Conservation (phyloP, 2,113 vertebrate genomes). For the Heloderma charlesbogerti region DNA sequence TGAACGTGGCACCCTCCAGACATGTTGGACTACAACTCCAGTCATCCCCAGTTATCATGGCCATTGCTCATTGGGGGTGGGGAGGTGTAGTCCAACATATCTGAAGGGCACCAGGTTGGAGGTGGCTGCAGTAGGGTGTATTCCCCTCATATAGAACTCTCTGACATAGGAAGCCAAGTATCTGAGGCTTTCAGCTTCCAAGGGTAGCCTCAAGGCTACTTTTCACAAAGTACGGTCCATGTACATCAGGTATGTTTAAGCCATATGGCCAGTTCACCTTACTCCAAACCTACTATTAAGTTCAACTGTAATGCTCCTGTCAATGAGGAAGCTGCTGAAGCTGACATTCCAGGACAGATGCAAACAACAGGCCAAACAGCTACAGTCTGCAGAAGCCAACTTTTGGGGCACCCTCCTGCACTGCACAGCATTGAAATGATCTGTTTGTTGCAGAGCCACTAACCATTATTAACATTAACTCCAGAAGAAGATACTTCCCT, state of each 20-base stretch:
- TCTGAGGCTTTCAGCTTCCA: neutral
- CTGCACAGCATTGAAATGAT: neutral
- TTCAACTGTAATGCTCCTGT: neutral
- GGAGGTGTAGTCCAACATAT: neutral
- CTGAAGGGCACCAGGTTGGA: neutral
- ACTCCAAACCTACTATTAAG: neutral
- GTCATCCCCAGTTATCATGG: neutral
- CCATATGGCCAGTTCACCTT: neutral
- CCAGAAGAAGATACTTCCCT: constrained; percentile 4
- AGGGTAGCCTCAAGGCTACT: neutral
- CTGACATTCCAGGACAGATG: neutral
- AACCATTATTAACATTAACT: constrained; percentile 3
- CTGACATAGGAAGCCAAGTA: neutral
- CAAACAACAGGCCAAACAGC: neutral
- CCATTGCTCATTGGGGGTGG: neutral
- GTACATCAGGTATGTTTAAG: neutral
- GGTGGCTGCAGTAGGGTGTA: neutral
- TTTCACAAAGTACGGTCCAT: neutral
- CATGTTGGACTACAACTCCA: neutral
- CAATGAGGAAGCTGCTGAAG: neutral
- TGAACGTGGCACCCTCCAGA: neutral
- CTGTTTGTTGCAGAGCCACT: neutral
- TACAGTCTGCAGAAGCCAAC: neutral
- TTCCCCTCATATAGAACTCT: neutral
- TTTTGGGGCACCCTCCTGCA: neutral